Base-by-base conservation (phyloP, 2,888 invertebrate species). In the Drosophila barbarae region DNA sequence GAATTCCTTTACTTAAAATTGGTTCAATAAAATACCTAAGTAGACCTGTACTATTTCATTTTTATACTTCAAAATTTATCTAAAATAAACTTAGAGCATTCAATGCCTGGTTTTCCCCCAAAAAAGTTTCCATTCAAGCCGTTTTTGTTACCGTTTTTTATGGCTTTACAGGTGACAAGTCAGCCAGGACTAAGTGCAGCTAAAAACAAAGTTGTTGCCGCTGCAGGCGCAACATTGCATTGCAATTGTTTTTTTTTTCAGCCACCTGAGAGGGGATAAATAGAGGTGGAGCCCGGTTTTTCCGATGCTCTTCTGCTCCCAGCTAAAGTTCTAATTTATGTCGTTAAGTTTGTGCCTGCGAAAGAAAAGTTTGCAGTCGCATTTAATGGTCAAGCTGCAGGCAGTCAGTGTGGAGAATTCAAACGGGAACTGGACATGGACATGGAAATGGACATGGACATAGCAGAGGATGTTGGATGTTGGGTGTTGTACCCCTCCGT, bases 301-400 rank as follows among this genome's bases (percentile, higher is more conserved):
- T 52, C 32, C 47, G 42, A 35, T 52, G 52, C 68, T 53, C 41
- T 56, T 13, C 47, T 39, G 36, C 32, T 23, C 21, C 36, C 34
- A 41, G 36, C 35, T 41, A 68, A 73, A 78, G 68, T 79, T 79
- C 61, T 79, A 76, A 82, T 73, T 82, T 78, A 78, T 78, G 77
- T 75, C 64, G 64, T 50, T 65, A 76, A 57, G 60, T 70, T 71
- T 56, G 44, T 23, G 32, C 46, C 54, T 35, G 66, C 56, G 12
- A 58, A 52, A 47, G 58, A 74, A 73, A 75, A 73, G 65, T 60
- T 75, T 73, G 41, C 66, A 64, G 73, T 77, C 73, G 66, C 65
- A 57, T 69, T 76, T 70, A 76, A 81, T 78, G 71, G 76, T 34
- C 68, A 61, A 51, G 51, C 50, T 39, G 36, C 47, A 51, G 44